Base-by-base conservation (phyloP, 2,113 vertebrate genomes). In the Notarius lentiginosus region DNA sequence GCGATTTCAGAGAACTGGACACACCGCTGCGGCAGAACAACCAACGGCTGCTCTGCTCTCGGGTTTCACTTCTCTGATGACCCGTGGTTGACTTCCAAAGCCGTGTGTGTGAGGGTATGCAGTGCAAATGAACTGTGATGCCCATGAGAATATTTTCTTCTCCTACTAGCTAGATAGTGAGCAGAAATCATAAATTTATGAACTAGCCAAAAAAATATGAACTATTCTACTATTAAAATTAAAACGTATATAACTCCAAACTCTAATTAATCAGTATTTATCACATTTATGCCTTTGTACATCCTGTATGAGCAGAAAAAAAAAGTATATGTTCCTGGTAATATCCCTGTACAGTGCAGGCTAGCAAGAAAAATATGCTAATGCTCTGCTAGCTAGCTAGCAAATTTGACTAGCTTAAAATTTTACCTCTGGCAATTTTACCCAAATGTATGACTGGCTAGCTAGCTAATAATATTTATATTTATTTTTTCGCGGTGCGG, bases 61-160 rank as follows among this genome's bases (percentile, higher is more conserved):
- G 12, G 82, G 80, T 84, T 83, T 89, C 79, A 34, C 47, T 79
- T 85, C 18, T 20, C 18, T 60, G 75, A 70, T 86, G 84, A 80
- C 76, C 84, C 66, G 49, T 17, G 20, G 72, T 20, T 85, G 84
- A 79, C 87, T 83, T 56, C 55, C 55, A 58, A 41, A 34, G 8
- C 1, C 15, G 2, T 34, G 56, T 91, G 41, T 85, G 89, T 89
- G 41, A 51, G 7, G 20, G 18, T 22, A 47, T 61, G 47, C 15
- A 18, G 18, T 12, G 47, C 4, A 61, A 66, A 72, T 55, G 12
- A 77, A 77, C 1, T 27, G 49, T n/a, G 51, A 77, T 77, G 22
- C 24, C 75, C 24, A 15, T 77, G 41, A 76, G 73, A 55, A 53
- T 77, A 55, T 27, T 77, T 55, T n/a, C 2, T 55, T 24, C 24